These are phyloP conservation scores for Clarias pachynema DNA, from an alignment of 2,797 vertebrate species.

Conservation along the genomic window DNA sequence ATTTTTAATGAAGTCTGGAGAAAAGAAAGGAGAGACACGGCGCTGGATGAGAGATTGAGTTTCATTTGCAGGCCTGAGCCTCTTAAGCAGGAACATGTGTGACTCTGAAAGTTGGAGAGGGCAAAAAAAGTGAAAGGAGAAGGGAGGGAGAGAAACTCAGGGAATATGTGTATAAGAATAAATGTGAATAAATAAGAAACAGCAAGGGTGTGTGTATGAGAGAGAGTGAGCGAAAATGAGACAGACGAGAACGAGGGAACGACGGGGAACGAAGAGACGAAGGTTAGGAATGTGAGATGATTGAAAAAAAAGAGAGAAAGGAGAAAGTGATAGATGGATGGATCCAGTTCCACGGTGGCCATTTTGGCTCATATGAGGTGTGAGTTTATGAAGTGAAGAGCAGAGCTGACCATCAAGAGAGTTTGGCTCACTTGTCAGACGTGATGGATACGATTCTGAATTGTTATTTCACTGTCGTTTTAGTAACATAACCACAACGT, in stretches of 20 bases:
- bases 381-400: not conserved
- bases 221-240: not conserved
- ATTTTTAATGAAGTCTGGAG: conserved; percentile 69
- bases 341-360: not conserved
- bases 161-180: conserved; percentile 1
- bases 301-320: not conserved
- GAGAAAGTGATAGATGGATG: not conserved
- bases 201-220: conserved; percentile 48
- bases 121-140: conserved; percentile 27
- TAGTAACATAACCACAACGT: not conserved
- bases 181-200: conserved; percentile 9
- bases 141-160: conserved; percentile 39
- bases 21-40: conserved; percentile 66
- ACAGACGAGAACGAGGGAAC: not conserved
- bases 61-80: conserved; percentile 68
- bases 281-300: not conserved
- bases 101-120: conserved; percentile 57
- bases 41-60: conserved; percentile 66
- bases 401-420: not conserved
- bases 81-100: conserved; percentile 79
- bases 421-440: not conserved
- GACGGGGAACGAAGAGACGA: too few species aligned
- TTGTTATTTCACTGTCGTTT: not conserved
- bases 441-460: not conserved
- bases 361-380: conserved; percentile 5